These are phyloP conservation scores for Camptogramma bilineatum DNA, from an alignment of 2,888 invertebrate genomes.

Conservation along the genomic window DNA sequence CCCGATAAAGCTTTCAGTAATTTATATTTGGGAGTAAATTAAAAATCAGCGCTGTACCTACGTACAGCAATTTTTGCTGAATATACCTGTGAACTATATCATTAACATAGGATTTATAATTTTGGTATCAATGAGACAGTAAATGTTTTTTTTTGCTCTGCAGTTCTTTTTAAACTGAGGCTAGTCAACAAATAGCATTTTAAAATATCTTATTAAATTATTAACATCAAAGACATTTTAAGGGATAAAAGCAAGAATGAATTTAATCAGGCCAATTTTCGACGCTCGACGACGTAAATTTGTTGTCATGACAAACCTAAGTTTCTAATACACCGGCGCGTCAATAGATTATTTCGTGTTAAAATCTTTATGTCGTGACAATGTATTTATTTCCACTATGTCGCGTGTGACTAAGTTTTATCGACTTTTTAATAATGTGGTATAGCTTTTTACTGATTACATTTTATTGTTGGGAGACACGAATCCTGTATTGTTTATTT, in stretches of 20 bases:
- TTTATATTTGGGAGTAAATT: background rate
- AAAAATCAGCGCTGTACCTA: background rate
- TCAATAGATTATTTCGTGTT: slow-evolving; percentile 40
- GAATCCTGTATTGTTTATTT: slow-evolving; percentile 11
- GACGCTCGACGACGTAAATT: slow-evolving; percentile 3
- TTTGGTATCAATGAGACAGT: too few relatives aligned
- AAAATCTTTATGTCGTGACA: slow-evolving; percentile 32
- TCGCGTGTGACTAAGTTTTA: slow-evolving; percentile 54
- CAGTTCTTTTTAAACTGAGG: too few relatives aligned
- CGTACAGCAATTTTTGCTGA: background rate
- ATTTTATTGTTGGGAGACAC: slow-evolving; percentile 22
- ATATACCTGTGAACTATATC: background rate
- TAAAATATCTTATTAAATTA: too few relatives aligned
- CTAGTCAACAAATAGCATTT: too few relatives aligned
- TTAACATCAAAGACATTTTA: background rate
- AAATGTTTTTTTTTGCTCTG: background rate
- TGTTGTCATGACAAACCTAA: slow-evolving; percentile 6
- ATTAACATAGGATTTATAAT: background rate
- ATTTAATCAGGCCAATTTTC: background rate
- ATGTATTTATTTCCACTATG: slow-evolving; percentile 37
- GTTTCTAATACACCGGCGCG: slow-evolving; percentile 27
- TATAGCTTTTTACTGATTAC: slow-evolving; percentile 33
- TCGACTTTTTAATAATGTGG: slow-evolving; percentile 52
- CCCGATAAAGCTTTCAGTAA: background rate
- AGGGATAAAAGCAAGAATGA: background rate